Base-by-base conservation (phyloP, 2,797 vertebrate genomes). In the Sebastes trivittatus region DNA sequence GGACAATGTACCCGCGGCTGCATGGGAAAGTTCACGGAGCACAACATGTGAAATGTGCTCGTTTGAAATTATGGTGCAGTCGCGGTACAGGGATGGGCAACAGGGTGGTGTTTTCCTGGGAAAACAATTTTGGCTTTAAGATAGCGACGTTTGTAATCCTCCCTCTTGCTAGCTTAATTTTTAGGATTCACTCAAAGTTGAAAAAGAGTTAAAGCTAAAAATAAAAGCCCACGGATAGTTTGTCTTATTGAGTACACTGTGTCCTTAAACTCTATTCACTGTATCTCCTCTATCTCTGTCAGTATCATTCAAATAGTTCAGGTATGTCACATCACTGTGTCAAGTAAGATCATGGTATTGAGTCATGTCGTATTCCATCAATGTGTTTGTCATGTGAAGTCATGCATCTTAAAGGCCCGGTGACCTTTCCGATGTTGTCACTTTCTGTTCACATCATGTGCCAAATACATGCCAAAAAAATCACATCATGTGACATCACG, bases 21-120 rank as follows among this genome's bases (percentile, higher is more conserved):
- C 73, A 81, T 66, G 84, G 83, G 80, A 87, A 85, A 72, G 68
- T 81, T 85, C 77, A 83, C 49, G n/a, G 29, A 60, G 64, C 58
- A 59, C 52, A 54, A 64, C 68, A 65, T 61, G 72, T 65, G 82
- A 81, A 61, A 79, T 68, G 77, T 60, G 56, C 73, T 88, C 54
- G 22, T 29, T 81, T 16, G 27, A 81, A 66, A 76, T 71, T 0
- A 83, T 25, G 70, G 66, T 16, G 73, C 80, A 62, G 76, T 42
- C 1, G 16, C 9, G 11, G 58, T 25, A 46, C 34, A 79, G 68
- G 55, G 59, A 74, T 14, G 64, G 63, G 2, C 63, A 54, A 54
- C 23, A 32, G 60, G 36, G 6, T 27, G n/a, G 34, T 1, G 68
- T 52, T 67, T 59, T n/a, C n/a, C 36, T 59, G 27, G 38, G 54